Base-by-base conservation (phyloP, 2,113 vertebrate species). In the Peromyscus leucopus region DNA sequence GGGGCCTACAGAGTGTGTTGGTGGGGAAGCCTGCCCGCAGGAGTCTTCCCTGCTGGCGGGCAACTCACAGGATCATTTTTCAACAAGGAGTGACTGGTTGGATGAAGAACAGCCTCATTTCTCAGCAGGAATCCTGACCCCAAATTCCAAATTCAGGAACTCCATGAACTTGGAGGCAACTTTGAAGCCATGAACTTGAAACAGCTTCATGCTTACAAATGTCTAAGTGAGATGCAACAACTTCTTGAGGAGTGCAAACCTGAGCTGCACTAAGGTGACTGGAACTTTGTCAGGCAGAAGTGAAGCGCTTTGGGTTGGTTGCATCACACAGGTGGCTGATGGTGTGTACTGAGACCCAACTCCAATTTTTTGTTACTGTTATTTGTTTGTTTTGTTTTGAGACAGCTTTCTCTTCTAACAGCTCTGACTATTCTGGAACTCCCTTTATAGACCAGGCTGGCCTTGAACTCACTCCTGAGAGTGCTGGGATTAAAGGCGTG, bases 61-160 rank as follows among this genome's bases (percentile, higher is more conserved):
- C 55, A 55, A 55, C 55, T 55, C 55, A 2, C 55, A 15, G 11
- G 55, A 74, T 57, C 74, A 71, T 59, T 95, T 93, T 83, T 89
- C 86, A 75, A 4, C 13, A 67, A 87, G 55, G 91, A 42, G 36
- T 31, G 22, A n/a, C 22, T 17, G 5, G 24, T n/a, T 89, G 74
- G 74, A n/a, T 9, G 22, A 95, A 36, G 4, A 71, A 61, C 5
- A 13, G 57, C 8, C 89, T 69, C 31, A 48, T 22, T 84, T 86
- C 95, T 88, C 59, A 92, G 46, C 36, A 78, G 24, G 57, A 31
- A 74, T 93, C 69, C 91, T 46, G 26, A 39, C 48, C 78, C 80
- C 36, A 55, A 61, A 33, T 80, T 36, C 36, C 28, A 28, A 79
- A 91, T 24, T 90, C 90, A 87, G 46, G 48, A 28, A 57, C 39